phyloP scores from a whole-genome alignment of 2,888 invertebrate genomes.

The Chalcis sispes region DNA sequence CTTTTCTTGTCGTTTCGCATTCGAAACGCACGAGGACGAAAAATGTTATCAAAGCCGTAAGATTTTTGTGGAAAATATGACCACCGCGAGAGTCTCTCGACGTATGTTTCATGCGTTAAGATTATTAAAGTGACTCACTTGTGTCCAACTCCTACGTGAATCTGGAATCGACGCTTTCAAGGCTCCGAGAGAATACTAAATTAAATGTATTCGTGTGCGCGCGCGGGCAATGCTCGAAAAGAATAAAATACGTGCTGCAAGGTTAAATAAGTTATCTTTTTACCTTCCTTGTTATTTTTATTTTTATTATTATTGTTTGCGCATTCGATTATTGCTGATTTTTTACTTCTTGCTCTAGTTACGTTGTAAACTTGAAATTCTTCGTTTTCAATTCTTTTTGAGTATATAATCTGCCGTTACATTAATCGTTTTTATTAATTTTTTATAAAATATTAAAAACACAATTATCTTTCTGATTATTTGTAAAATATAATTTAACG shows the following conservation, averaged over 20 bases:
- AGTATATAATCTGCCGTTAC: too few species aligned
- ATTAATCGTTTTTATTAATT: too few species aligned
- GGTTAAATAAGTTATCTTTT: slow-evolving; percentile 29
- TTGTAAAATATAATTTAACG: too few species aligned
- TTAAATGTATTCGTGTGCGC: not conserved
- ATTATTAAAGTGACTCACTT: slow-evolving; percentile 42
- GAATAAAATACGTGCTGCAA: slow-evolving; percentile 13
- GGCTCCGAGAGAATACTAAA: slow-evolving; percentile 21
- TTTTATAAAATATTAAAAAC: too few species aligned
- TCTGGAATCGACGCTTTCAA: slow-evolving; percentile 42
- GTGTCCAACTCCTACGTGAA: slow-evolving; percentile 50
- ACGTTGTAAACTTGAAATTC: too few species aligned
- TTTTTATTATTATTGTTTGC: too few species aligned
- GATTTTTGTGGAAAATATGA: slow-evolving; percentile 45
- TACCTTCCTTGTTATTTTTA: slow-evolving; percentile 29
- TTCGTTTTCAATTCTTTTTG: too few species aligned
- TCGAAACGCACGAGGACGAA: slow-evolving; percentile 27
- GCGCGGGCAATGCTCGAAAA: slow-evolving; percentile 32
- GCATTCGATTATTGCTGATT: not conserved
- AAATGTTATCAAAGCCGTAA: slow-evolving; percentile 18
- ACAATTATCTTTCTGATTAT: too few species aligned
- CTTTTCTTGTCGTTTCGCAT: not conserved
- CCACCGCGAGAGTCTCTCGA: slow-evolving; percentile 2
- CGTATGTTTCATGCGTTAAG: slow-evolving; percentile 15
- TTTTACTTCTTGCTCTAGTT: slow-evolving; percentile 15